These are phyloP conservation scores for Boloria selene DNA, from an alignment of 2,888 invertebrate species.

Conservation along the genomic window DNA sequence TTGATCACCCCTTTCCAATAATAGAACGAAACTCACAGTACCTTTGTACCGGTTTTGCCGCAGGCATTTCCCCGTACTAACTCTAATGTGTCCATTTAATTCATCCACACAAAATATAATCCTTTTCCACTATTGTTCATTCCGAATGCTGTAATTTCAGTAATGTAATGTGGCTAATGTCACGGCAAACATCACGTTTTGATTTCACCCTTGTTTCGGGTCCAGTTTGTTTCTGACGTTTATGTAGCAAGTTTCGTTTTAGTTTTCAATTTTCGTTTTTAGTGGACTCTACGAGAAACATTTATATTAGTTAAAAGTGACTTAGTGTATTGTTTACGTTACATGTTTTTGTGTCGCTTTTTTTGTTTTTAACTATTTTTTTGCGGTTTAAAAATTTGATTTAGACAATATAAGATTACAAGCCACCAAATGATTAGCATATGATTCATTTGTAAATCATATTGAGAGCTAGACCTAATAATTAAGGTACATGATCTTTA, in stretches of 20 bases:
- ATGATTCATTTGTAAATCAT: too few relatives aligned
- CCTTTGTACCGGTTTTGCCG: constrained; percentile 64
- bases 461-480: too few relatives aligned
- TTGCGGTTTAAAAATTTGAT: too few relatives aligned
- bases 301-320: background rate
- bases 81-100: constrained; percentile 73
- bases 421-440: too few relatives aligned
- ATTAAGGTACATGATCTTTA: too few relatives aligned
- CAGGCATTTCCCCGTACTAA: constrained; percentile 51
- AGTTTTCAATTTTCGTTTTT: background rate
- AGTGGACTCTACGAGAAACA: background rate
- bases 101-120: constrained; percentile 52
- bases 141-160: constrained; percentile 49
- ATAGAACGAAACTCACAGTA: constrained; percentile 58
- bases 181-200: constrained; percentile 27
- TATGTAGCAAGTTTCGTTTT: constrained; percentile 11
- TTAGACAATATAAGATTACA: too few relatives aligned
- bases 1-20: constrained; percentile 80
- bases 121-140: constrained; percentile 55
- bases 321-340: too few relatives aligned
- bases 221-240: constrained; percentile 16
- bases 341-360: background rate
- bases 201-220: constrained; percentile 26
- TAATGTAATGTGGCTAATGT: constrained; percentile 44
- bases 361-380: too few relatives aligned